Base-by-base conservation (phyloP, 2,888 invertebrate species). In the Tuta absoluta region DNA sequence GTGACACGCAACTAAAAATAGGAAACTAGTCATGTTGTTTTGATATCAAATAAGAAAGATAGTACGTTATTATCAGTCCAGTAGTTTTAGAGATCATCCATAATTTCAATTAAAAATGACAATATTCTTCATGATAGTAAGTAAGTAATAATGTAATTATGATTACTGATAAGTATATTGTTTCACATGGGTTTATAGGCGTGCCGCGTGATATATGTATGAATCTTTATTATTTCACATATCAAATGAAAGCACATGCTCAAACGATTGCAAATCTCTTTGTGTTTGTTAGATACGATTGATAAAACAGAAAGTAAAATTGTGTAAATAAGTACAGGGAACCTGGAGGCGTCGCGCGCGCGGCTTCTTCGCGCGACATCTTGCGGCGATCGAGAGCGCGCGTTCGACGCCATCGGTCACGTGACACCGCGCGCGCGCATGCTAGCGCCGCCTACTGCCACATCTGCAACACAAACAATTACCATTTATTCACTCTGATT, bases 1-100 rank as follows among this genome's bases (percentile, higher is more conserved):
- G 89, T 89, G 89, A 89, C 87, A 87, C 87, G 84, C 76, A 74
- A 68, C 82, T 89, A 89, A 82, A 85, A 89, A 89, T 91, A 91
- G 86, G 23, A 21, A 23, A 2, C 14, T 12, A 14, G 74, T 72
- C 17, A 12, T 28, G 14, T 28, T 28, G 2, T 56, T 56, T 17
- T 10, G n/a, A 53, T 53, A 11, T 19, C 19, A 19, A 8, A 19
- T 48, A 17, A 48, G 19, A 19, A 48, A 21, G 10, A 38, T 41
- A 59, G 33, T 33, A 10, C 4, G 33, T 8, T 4, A 1, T 33
- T 1, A 33, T 33, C 8, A 7, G 33, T 33, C 8, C 33, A 33
- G 8, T 33, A 33, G 1, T 33, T 33, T 33, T 8, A 10, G 33
- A 33, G 33, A 33, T 10, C 10, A 33, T 33, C 8, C 33, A 33